phyloP scores from a whole-genome alignment of 2,113 vertebrate species.

The Cyrtonyx montezumae region DNA sequence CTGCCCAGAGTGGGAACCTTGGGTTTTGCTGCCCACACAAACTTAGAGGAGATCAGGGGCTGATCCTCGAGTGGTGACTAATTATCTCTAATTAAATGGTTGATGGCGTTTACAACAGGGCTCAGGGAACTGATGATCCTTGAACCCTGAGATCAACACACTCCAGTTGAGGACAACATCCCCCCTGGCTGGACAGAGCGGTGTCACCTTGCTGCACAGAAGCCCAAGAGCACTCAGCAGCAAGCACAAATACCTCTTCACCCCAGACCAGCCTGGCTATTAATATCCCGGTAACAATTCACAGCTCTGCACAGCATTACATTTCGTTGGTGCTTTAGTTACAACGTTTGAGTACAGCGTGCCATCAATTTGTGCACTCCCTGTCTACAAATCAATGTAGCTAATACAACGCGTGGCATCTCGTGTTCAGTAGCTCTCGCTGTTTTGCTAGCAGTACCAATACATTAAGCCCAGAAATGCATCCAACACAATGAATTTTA shows the following conservation, averaged over 20 bases:
- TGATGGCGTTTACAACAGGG: background rate
- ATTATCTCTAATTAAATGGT: background rate
- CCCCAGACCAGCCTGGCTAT: background rate
- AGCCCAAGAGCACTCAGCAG: background rate
- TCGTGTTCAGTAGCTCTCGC: background rate
- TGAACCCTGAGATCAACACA: background rate
- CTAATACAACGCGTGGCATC: background rate
- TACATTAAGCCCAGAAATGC: background rate
- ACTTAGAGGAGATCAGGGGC: background rate
- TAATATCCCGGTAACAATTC: background rate
- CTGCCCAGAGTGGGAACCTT: background rate
- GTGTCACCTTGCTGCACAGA: background rate
- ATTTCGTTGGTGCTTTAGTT: background rate
- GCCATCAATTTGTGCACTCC: slow-evolving; percentile 25
- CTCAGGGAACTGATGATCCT: background rate
- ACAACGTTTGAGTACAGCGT: background rate
- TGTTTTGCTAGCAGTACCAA: background rate
- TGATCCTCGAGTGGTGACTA: background rate
- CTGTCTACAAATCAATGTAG: background rate
- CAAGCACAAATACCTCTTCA: background rate
- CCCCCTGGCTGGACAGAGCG: background rate
- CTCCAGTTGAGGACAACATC: background rate
- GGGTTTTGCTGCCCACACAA: background rate
- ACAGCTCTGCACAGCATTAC: background rate
- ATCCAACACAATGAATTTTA: slow-evolving; percentile 12